Evolutionary conservation across 2,797 vertebrate genomes (phyloP).

Genomic region (Trachops cirrhosus): DNA sequence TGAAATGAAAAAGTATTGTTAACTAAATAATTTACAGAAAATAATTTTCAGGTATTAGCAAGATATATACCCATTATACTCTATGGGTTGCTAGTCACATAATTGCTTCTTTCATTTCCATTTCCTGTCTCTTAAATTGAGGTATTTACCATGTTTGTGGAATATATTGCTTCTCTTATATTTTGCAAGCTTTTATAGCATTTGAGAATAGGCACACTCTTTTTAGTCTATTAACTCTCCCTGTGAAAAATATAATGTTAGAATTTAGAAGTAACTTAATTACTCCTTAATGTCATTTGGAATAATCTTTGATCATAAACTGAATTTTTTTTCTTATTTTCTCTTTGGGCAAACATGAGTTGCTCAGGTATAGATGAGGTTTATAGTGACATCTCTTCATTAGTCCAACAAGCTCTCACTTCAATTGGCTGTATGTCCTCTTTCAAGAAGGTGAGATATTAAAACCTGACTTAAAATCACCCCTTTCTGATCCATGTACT

Average conservation of each 20-base stretch:
- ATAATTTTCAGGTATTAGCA: neutral
- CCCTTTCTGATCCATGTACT: neutral
- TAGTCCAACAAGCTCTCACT: neutral
- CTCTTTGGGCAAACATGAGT: neutral
- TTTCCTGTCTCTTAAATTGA: neutral
- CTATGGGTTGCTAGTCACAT: neutral
- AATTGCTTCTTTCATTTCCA: neutral
- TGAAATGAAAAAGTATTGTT: neutral
- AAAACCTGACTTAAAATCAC: neutral
- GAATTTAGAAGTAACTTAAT: slow-evolving; percentile 6
- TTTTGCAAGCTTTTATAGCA: neutral
- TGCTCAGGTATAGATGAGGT: neutral
- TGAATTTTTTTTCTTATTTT: neutral
- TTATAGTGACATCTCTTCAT: neutral
- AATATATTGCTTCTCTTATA: neutral
- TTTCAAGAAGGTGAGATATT: neutral
- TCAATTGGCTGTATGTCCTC: neutral
- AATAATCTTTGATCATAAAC: neutral
- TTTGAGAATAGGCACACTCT: neutral
- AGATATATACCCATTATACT: neutral
- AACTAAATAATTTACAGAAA: neutral
- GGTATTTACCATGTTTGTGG: neutral
- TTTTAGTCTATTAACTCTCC: neutral
- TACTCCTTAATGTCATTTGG: neutral
- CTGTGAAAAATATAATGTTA: neutral